Evolutionary conservation across 2,888 invertebrate genomes (phyloP).

Genomic region (Eurytoma californica): DNA sequence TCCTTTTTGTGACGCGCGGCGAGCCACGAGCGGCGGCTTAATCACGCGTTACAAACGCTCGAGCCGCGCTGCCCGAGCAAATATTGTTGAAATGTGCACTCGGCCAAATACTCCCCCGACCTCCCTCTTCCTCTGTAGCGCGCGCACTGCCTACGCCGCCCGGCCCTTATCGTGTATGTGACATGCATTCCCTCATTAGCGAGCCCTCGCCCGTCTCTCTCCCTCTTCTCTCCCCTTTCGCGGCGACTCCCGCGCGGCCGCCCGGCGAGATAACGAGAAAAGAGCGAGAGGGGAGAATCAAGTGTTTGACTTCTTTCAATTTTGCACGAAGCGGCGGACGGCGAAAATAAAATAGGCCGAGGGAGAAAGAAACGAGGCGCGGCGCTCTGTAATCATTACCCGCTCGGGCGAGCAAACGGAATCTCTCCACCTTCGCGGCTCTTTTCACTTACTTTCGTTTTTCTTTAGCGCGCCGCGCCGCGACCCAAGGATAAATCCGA

Average conservation of each 20-base stretch:
- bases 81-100: conserved; percentile 47
- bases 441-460: background rate
- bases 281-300: conserved; percentile 16
- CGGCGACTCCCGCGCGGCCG: background rate
- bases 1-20: conserved; percentile 9
- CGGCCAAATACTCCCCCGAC: conserved; percentile 52
- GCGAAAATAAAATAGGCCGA: conserved; percentile 5
- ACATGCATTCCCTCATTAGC: conserved; percentile 67
- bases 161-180: conserved; percentile 64
- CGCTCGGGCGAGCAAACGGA: conserved; percentile 26
- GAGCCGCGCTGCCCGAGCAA: conserved; percentile 18
- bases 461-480: background rate
- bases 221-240: background rate
- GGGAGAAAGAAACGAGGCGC: no score
- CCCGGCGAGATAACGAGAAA: conserved; percentile 28
- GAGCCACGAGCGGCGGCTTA: conserved; percentile 28
- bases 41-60: conserved; percentile 44
- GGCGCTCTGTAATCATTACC: conserved; percentile 17
- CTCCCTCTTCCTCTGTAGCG: background rate
- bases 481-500: background rate
- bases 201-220: conserved; percentile 3
- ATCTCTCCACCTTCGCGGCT: background rate
- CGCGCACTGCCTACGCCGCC: background rate
- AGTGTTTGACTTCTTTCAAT: conserved; percentile 39
- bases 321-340: conserved; percentile 6